Base-by-base conservation (phyloP, 2,888 invertebrate species). In the Cryptosula pallasiana region DNA sequence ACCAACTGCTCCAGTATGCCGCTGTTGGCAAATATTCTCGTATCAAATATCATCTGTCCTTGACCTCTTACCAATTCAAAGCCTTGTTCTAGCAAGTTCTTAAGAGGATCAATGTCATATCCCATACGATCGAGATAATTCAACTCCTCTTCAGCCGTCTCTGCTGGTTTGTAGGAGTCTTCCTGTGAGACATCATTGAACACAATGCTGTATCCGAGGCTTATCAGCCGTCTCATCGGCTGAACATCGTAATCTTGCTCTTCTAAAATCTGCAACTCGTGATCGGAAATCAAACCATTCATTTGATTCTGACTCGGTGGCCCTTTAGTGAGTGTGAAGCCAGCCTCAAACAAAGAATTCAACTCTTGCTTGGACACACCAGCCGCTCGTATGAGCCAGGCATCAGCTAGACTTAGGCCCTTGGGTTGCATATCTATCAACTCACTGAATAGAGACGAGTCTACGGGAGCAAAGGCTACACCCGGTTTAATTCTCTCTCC, bases 341-440 rank as follows among this genome's bases (percentile, higher is more conserved):
- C 63, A 29, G 20, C 25, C 13, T 32, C n/a, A 9, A 34, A 16
- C 20, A 63, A 29, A 5, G 32, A 32, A 5, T 27, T 5, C 5
- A 63, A 27, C 63, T 63, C 25, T 2, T 63, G 5, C 32, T 32
- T 27, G 3, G 29, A 29, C 29, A 63, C 32, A 5, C 63, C 63
- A 32, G 63, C 63, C 3, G 20, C 25, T 29, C 32, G 27, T 13
- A 63, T 63, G 63, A 63, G 9, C 63, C 63, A 63, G 5, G 34
- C 63, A 32, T 63, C 63, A 63, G 32, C 63, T 13, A 63, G 63
- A 34, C 63, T 63, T 32, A 63, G 63, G 13, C 63, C 63, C 32
- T 63, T n/a, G 1, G 63, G 63, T 13, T 32, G 9, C 29, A 63
- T 63, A 27, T 63, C 63, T 32, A 63, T 63, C 63, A 63, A 32